Percentiles rank a stretch among this genome's conserved stretches.
Conservation (phyloP, 1,140 invertebrate species). For the Brachionus sp. region DNA sequence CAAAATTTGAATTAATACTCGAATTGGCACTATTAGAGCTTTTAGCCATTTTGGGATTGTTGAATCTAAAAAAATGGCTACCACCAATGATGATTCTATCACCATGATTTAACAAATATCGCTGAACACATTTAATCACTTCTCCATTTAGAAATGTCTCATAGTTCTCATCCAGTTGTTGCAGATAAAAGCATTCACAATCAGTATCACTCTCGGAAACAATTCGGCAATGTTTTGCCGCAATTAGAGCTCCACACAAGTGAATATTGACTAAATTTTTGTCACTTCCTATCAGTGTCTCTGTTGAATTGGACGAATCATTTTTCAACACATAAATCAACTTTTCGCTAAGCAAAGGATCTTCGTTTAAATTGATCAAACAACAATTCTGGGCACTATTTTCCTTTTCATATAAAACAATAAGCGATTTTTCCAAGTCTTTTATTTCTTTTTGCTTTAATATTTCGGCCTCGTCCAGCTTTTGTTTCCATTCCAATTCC, state of each 20-base stretch:
- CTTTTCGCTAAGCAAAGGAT: conserved; percentile 69
- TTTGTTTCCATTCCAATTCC: conserved; percentile 40
- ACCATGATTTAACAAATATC: conserved; percentile 26
- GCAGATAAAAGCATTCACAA: not conserved
- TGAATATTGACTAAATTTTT: conserved; percentile 63
- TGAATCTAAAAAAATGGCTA: conserved; percentile 60
- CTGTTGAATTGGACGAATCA: conserved; percentile 49
- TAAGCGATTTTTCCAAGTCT: conserved; percentile 55
- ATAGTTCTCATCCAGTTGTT: not conserved
- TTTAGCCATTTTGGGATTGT: conserved; percentile 59
- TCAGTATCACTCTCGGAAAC: conserved; percentile 49
- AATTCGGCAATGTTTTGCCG: conserved; percentile 67
- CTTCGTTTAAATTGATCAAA: conserved; percentile 68
- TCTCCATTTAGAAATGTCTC: conserved; percentile 42
- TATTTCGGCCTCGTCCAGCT: conserved; percentile 49
- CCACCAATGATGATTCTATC: conserved; percentile 57
- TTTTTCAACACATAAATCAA: conserved; percentile 65
- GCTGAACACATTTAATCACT: conserved; percentile 54
- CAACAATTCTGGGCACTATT: conserved; percentile 35
- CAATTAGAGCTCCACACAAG: conserved; percentile 66
- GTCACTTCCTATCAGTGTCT: conserved; percentile 58
- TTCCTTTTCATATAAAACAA: conserved; percentile 51
- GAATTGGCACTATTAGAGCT: not conserved
- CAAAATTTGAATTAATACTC: not conserved
- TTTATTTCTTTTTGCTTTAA: conserved; percentile 54